phyloP scores from a whole-genome alignment of 2,113 vertebrate species.

The Mellivora capensis region DNA sequence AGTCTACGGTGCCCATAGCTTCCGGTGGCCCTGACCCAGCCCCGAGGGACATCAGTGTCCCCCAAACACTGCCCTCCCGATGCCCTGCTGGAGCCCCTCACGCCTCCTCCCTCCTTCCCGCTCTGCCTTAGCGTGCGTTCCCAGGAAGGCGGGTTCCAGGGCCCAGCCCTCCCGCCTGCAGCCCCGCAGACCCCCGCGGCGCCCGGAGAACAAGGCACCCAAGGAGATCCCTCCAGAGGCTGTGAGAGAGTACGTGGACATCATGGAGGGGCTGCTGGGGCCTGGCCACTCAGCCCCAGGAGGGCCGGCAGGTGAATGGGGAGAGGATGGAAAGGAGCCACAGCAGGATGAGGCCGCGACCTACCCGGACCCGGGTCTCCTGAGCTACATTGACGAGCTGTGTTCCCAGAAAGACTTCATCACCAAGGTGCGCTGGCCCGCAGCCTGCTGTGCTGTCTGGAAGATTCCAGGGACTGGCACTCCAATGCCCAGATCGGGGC shows the following conservation, averaged over 20 bases:
- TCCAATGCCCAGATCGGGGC: neutral
- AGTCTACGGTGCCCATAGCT: neutral
- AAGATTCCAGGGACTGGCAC: too few species aligned
- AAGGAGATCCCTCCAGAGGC: constrained; percentile 52
- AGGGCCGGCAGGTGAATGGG: neutral
- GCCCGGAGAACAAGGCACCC: neutral
- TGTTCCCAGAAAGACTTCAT: constrained; percentile 68
- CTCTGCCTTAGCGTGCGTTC: neutral
- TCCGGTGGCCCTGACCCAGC: neutral
- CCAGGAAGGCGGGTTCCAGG: neutral
- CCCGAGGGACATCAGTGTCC: too few species aligned
- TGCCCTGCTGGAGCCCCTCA: neutral
- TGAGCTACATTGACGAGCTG: constrained; percentile 71
- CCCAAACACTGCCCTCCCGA: neutral
- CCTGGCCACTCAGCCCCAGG: neutral
- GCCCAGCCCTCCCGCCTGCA: neutral
- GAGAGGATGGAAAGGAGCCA: neutral
- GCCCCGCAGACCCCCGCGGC: neutral
- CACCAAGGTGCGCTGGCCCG: constrained; percentile 50
- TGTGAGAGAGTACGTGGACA: constrained; percentile 59
- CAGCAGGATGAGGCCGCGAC: neutral
- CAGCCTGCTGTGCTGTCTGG: fast-evolving
- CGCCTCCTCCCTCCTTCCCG: neutral
- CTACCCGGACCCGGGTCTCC: neutral
- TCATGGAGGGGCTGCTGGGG: constrained; percentile 55